phyloP scores from a whole-genome alignment of 2,888 invertebrate genomes.

The Conistra vaccinii region DNA sequence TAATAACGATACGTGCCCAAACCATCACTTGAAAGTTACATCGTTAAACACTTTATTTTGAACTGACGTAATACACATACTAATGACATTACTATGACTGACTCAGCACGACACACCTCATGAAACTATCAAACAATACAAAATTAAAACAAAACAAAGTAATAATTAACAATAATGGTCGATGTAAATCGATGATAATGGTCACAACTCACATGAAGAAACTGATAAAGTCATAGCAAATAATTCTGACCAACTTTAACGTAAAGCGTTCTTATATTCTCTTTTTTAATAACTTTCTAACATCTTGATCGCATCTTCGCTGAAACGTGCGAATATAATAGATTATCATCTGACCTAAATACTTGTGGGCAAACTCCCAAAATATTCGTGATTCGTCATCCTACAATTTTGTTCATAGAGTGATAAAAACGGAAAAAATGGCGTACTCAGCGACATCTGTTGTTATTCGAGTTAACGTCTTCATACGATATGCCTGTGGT shows the following conservation, averaged over 20 bases:
- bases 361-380: slow-evolving; percentile 19
- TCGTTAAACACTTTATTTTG: neutral
- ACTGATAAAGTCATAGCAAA: neutral
- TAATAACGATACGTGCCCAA: neutral
- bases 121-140: neutral
- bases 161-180: no score
- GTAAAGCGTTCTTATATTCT: neutral
- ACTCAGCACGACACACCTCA: neutral
- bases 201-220: neutral
- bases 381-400: slow-evolving; percentile 35
- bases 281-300: neutral
- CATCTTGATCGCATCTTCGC: slow-evolving; percentile 1
- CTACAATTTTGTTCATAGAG: slow-evolving; percentile 2
- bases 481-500: neutral
- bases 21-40: neutral
- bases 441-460: slow-evolving; percentile 22
- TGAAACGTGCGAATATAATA: slow-evolving; percentile 9
- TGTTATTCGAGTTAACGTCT: neutral
- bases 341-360: slow-evolving; percentile 31
- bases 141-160: neutral
- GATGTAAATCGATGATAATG: no score
- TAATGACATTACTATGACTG: neutral
- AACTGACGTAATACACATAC: neutral
- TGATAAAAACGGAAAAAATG: neutral
- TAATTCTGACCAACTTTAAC: neutral